Evolutionary conservation across 2,113 vertebrate genomes (phyloP).

Genomic region (Gorsachius goisagi): DNA sequence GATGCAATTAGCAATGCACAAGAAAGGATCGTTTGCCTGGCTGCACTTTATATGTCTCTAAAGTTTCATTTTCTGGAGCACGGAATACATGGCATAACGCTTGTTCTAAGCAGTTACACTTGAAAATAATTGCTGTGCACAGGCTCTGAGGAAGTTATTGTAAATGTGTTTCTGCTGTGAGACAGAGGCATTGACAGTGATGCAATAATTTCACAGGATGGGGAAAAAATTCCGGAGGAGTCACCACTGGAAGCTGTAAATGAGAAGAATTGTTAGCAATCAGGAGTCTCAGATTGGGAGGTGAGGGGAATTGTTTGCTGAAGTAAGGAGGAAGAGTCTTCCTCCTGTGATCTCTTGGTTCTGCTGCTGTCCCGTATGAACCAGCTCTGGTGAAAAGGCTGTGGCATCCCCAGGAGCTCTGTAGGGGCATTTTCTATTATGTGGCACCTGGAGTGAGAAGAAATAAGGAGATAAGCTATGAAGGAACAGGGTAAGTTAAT

Average conservation of each 20-base stretch:
- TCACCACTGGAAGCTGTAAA: not conserved
- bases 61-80: conserved; percentile 12
- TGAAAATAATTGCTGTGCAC: conserved; percentile 14
- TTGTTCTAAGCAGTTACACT: not conserved
- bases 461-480: not conserved
- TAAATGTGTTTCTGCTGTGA: not conserved
- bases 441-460: not conserved
- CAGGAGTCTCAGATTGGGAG: not conserved
- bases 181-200: not conserved
- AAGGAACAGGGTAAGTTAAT: not conserved
- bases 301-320: not conserved
- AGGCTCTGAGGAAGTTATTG: not conserved
- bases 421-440: not conserved
- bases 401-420: not conserved
- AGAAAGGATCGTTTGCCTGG: conserved; percentile 18
- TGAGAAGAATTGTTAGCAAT: not conserved
- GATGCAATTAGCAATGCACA: conserved; percentile 31
- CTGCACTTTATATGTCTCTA: not conserved
- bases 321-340: not conserved
- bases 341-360: not conserved
- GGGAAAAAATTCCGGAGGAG: not conserved
- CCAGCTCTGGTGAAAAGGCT: not conserved
- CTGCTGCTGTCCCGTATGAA: not conserved
- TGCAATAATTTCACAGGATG: not conserved
- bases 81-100: not conserved